These are phyloP conservation scores for Cepphus grylle DNA, from an alignment of 2,113 vertebrate genomes.

Conservation along the genomic window DNA sequence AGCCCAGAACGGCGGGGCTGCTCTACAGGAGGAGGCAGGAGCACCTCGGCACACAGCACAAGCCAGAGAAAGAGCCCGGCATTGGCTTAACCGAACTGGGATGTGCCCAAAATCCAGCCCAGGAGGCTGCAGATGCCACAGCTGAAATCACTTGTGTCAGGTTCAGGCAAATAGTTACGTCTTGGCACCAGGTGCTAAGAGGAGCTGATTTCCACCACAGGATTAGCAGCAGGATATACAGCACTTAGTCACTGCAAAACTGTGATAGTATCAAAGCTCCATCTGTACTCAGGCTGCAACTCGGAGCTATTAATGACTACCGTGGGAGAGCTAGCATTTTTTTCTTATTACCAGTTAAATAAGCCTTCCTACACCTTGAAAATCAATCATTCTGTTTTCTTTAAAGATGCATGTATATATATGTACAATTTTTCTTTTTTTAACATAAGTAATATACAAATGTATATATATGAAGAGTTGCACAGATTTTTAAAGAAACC, in stretches of 20 bases:
- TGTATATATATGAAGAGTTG: neutral
- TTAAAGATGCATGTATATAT: neutral
- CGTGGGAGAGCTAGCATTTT: neutral
- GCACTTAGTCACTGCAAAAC: neutral
- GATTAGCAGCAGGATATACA: slow-evolving; percentile 41
- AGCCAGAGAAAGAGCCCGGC: neutral
- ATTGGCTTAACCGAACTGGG: neutral
- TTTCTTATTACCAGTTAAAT: neutral
- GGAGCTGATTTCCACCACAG: neutral
- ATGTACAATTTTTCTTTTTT: neutral
- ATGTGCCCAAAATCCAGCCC: neutral
- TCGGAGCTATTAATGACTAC: neutral
- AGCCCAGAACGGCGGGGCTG: neutral
- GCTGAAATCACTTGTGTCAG: neutral
- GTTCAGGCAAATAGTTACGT: neutral
- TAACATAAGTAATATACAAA: neutral
- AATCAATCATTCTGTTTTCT: neutral
- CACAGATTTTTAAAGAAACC: neutral
- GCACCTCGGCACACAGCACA: neutral
- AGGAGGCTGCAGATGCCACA: neutral
- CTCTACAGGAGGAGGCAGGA: neutral
- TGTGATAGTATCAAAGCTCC: slow-evolving; percentile 8
- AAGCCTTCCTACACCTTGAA: neutral
- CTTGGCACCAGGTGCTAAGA: neutral
- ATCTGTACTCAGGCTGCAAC: neutral